Evolutionary conservation across 2,113 vertebrate genomes (phyloP), one percentile per base, ranked within the genome.

Genomic region (Ptilonorhynchus violaceus): DNA sequence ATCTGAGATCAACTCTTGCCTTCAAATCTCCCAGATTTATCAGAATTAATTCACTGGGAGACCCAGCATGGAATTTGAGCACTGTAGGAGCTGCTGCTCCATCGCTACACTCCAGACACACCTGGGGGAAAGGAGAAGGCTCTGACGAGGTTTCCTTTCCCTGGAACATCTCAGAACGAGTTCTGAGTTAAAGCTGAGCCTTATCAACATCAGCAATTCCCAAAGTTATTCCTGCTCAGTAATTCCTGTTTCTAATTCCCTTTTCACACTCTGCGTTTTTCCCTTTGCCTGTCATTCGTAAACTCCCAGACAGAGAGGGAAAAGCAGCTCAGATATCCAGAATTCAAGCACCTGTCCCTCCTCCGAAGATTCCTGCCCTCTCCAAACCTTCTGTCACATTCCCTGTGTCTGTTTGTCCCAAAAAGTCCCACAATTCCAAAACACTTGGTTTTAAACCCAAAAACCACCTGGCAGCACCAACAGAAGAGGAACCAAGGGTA

Each of bases 201-300:
- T 72, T 3, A 15, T 0, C 31, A 56, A 33, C 9, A 12, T 0
- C 59, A 28, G 17, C 7, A 13, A 55, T 13, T 13, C 37, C 52
- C 28, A 2, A 15, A 22, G 31, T 15, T 8, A 12, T 3, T 37
- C 74, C 59, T 52, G 13, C 23, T 30, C 56, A 5, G 9, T 31
- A 6, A 31, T 8, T 66, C 53, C 50, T 4, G 0, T 16, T 22
- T 2, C 41, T 5, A n/a, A 28, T 50, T n/a, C 66, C 53, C 14
- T 0, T 33, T 44, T 8, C 59, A 7, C 2, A 3, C 0, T 1
- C 1, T 0, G 0, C 0, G 30, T n/a, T 37, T 27, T 1, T 16
- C 30, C 37, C 24, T 17, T 30, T 33, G 2, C 7, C 9, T 20
- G 5, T 5, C 7, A 1, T 6, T 27, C 35, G 28, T 16, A 27